Evolutionary conservation across 2,113 vertebrate species (phyloP), one percentile per base, ranked within the genome.

Genomic region (Tupaia tana): DNA sequence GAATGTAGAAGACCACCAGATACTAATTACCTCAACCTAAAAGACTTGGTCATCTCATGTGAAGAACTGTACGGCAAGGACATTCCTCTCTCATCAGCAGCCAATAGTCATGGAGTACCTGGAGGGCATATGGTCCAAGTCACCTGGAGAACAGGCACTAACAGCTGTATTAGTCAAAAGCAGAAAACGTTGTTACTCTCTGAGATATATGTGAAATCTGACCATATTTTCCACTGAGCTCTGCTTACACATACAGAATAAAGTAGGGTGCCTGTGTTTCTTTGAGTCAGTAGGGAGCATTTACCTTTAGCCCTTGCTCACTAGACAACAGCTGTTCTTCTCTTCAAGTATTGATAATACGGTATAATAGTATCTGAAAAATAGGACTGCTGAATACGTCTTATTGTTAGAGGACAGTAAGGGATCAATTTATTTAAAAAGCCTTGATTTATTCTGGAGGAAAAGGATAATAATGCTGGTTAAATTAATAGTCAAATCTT

Each of bases 401-500:
- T 93, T 80, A 96, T 96, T 97, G 97, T 95, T 96, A 91, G 6
- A 91, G 87, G 97, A 97, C 56, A 94, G 54, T 74, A 88, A 87
- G 96, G 82, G 52, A 97, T 93, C 93, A 93, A 94, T 96, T 96
- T 27, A 27, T 84, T 97, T 96, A 93, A 96, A 92, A 73, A 91
- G 93, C 81, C 91, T 91, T 34, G 70, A 95, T 96, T 97, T 95
- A 95, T 83, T 93, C 90, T 95, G 95, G 66, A 85, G 88, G 43
- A 91, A 97, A 97, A 90, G 70, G 87, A 10, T 94, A 97, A 97
- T 54, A 86, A 52, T 89, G 78, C 75, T 95, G 63, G 77, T 97
- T 96, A 97, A 94, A 96, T 92, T 92, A 97, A 98, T 22, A 96
- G 93, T 85, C 86, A 96, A 71, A 92, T 94, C 95, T 96, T 94